Evolutionary conservation across 2,888 invertebrate genomes (phyloP).

Genomic region (Chorisops tibialis): DNA sequence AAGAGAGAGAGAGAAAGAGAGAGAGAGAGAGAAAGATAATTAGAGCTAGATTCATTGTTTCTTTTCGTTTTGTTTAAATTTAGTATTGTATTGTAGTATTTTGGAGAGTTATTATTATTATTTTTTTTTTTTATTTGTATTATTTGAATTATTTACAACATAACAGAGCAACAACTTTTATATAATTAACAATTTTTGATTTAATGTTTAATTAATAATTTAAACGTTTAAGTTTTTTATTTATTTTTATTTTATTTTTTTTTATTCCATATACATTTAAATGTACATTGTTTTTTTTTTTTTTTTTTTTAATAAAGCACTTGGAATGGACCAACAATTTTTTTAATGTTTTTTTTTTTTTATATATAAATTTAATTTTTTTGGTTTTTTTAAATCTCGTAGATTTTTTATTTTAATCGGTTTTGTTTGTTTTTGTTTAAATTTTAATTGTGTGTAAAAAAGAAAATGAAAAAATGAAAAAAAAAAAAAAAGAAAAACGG

Average conservation of each 20-base stretch:
- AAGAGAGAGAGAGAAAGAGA: no score
- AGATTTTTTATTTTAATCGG: not conserved
- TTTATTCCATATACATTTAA: conserved; percentile 24
- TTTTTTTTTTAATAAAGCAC: conserved; percentile 31
- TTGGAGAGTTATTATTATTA: not conserved
- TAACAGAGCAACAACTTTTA: conserved; percentile 27
- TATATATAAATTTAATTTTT: conserved; percentile 4
- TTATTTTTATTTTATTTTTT: conserved; percentile 20
- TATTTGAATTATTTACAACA: conserved; percentile 10
- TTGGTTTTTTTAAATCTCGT: conserved; percentile 11
- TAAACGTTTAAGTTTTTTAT: no score
- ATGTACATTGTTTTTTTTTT: conserved; percentile 27
- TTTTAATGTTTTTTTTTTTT: conserved; percentile 24
- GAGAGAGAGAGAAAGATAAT: no score
- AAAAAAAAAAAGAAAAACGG: no score
- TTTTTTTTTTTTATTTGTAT: not conserved
- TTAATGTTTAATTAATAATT: not conserved
- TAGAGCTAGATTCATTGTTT: not conserved
- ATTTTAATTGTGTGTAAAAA: not conserved
- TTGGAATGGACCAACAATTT: conserved; percentile 32
- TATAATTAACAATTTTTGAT: conserved; percentile 25
- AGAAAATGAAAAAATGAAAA: no score
- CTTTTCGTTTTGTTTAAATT: not conserved
- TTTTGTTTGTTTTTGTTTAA: not conserved
- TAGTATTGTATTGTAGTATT: not conserved